Base-by-base conservation (phyloP, 2,113 vertebrate species). In the human (Homo sapiens) region DNA sequence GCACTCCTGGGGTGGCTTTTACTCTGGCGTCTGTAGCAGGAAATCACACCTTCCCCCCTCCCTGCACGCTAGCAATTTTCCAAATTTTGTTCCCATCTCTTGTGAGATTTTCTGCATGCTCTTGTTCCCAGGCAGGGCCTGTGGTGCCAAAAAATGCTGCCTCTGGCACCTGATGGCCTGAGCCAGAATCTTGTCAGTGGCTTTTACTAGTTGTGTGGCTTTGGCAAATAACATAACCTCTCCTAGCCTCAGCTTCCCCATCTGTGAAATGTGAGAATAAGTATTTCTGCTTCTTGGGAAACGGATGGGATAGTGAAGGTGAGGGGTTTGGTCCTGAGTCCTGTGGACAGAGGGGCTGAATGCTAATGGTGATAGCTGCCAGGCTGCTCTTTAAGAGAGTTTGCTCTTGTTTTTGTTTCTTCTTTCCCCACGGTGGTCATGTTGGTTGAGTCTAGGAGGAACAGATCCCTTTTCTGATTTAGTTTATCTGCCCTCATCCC, bases 261-360 rank as follows among this genome's bases (percentile, higher is more conserved):
- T 68, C 94, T 92, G 90, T 61, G 72, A 79, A 94, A 45, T 45
- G 76, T 78, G 93, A n/a, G 68, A 84, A 66, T 12, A 66, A 30
- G 73, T 30, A 32, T 66, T 86, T 38, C 59, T 8, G 22, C 4
- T 16, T 80, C 45, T 43, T 38, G 89, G 90, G 50, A 52, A 64
- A 66, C 27, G 52, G 32, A 3, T 57, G 43, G 43, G 57, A 13
- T 40, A 27, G 13, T 3, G 52, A 48, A 32, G 79, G 40, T 27
- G 57, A 87, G 38, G 32, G 43, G 16, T 32, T n/a, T 75, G 50
- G 12, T n/a, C 48, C 25, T 32, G 10, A n/a, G 32, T 79, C 10
- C 13, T 22, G 35, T 61, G 61, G 32, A 52, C 83, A 43, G 13
- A 35, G 27, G 25, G 68, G 30, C 57, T 8, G 6, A 64, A 32